phyloP scores from a whole-genome alignment of 2,888 invertebrate genomes.

The Andrena bicolor region DNA sequence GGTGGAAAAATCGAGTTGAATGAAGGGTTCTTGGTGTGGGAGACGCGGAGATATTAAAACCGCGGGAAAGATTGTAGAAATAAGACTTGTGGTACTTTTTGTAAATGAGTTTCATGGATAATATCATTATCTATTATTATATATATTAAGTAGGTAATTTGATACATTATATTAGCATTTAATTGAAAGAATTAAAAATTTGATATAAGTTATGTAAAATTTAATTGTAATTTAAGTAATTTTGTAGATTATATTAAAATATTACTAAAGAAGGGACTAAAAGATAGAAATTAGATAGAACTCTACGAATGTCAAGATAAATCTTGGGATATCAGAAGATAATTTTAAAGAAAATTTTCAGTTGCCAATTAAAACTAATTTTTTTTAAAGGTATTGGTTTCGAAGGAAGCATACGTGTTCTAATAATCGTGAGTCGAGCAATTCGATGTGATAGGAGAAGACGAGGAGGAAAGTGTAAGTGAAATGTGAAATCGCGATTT shows the following conservation, averaged over 20 bases:
- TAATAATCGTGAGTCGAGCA: constrained; percentile 3
- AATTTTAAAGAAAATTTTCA: neutral
- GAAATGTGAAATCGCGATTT: constrained; percentile 36
- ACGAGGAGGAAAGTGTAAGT: constrained; percentile 25
- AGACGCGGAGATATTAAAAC: neutral
- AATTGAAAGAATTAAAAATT: too few relatives aligned
- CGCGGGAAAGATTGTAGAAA: neutral
- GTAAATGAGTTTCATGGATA: neutral
- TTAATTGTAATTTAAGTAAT: too few relatives aligned
- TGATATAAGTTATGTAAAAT: too few relatives aligned
- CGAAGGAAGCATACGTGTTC: neutral
- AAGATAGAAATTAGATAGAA: too few relatives aligned
- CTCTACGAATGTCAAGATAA: too few relatives aligned
- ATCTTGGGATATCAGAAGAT: neutral
- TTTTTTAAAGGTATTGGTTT: neutral
- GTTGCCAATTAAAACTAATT: neutral
- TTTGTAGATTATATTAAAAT: too few relatives aligned
- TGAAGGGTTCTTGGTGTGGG: neutral
- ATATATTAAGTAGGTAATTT: too few relatives aligned
- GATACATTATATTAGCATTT: too few relatives aligned
- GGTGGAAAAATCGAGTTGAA: constrained; percentile 19
- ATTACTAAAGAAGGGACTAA: too few relatives aligned
- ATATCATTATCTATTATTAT: too few relatives aligned
- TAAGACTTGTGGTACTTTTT: neutral
- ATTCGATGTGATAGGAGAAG: neutral